Percentiles rank a stretch among this genome's conserved stretches.
These are phyloP conservation scores for Philonicus albiceps DNA, from an alignment of 2,888 invertebrate genomes.

Conservation along the genomic window DNA sequence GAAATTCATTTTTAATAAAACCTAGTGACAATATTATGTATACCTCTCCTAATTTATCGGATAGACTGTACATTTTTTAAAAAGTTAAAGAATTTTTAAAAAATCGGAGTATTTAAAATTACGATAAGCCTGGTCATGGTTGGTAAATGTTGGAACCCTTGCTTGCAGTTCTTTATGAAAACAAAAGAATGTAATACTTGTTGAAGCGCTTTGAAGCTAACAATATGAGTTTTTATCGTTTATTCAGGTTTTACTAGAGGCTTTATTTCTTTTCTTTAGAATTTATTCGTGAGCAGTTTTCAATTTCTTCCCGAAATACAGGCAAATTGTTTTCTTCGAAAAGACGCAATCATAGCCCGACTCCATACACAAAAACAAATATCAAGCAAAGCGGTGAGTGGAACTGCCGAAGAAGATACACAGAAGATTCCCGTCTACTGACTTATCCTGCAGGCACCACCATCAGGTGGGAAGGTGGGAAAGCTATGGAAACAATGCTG, in stretches of 20 bases:
- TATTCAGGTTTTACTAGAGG: neutral
- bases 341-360: neutral
- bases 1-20: too few relatives aligned
- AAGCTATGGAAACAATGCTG: neutral
- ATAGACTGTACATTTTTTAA: too few relatives aligned
- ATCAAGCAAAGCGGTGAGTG: neutral
- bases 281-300: neutral
- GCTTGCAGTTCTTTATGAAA: too few relatives aligned
- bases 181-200: too few relatives aligned
- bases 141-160: too few relatives aligned
- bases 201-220: neutral
- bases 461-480: neutral
- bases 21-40: too few relatives aligned
- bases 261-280: neutral
- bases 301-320: neutral
- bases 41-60: too few relatives aligned
- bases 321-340: neutral
- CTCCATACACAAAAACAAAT: neutral
- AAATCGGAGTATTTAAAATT: too few relatives aligned
- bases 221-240: neutral
- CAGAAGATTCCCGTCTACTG: neutral
- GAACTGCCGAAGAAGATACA: neutral
- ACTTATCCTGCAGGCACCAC: neutral
- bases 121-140: too few relatives aligned
- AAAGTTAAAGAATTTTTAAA: too few relatives aligned